Conservation (phyloP, 2,797 vertebrate genomes). For the Tangara arthus region DNA sequence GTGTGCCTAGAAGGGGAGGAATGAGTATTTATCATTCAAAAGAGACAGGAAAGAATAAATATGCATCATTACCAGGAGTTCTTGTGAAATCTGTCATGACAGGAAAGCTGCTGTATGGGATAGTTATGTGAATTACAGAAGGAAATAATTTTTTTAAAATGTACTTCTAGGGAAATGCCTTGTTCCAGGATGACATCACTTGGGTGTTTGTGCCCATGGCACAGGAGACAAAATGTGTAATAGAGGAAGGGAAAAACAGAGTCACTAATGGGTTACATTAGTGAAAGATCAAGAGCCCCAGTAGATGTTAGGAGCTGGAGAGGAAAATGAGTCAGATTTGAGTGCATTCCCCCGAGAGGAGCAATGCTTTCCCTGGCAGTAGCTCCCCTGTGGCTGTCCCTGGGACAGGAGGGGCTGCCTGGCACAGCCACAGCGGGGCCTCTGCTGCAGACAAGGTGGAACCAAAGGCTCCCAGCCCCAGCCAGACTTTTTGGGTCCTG, state of each 20-base stretch:
- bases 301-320: not conserved
- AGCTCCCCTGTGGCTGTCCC: not conserved
- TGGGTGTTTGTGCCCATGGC: not conserved
- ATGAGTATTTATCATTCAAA: conserved; percentile 13
- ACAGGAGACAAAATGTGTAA: not conserved
- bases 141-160: not conserved
- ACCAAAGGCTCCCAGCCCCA: not conserved
- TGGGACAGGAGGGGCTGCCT: not conserved
- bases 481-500: not conserved
- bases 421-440: not conserved
- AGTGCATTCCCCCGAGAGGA: not conserved
- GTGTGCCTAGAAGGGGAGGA: not conserved
- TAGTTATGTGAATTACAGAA: not conserved
- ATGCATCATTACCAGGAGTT: not conserved
- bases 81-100: not conserved
- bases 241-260: not conserved
- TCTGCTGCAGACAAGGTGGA: not conserved
- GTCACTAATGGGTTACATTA: not conserved
- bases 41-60: conserved; percentile 27
- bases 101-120: not conserved
- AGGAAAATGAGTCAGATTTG: not conserved
- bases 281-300: not conserved
- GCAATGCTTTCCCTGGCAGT: not conserved
- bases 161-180: not conserved
- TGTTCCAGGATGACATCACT: not conserved